Evolutionary conservation across 2,113 vertebrate species (phyloP).

Genomic region (Neolamprologus longior): DNA sequence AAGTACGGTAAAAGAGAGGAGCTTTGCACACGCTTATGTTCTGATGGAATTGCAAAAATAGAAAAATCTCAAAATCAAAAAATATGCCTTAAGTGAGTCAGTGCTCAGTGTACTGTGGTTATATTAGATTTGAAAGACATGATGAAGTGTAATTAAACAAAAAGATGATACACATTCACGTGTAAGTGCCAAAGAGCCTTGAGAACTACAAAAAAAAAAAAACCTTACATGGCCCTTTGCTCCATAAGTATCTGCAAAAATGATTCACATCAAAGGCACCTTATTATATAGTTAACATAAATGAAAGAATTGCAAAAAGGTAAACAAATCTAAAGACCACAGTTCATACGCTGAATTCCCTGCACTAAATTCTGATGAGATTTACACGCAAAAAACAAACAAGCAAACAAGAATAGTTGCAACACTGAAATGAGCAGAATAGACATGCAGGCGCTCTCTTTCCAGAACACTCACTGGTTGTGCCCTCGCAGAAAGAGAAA

Average conservation of each 20-base stretch:
- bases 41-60: neutral
- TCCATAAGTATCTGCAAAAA: neutral
- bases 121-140: neutral
- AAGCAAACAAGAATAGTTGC: neutral
- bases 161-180: neutral
- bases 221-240: neutral
- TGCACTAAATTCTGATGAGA: neutral
- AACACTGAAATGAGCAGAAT: constrained; percentile 2
- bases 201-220: neutral
- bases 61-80: neutral
- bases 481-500: constrained; percentile 26
- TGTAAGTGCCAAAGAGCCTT: neutral
- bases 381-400: neutral
- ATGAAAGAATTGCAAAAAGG: neutral
- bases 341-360: neutral
- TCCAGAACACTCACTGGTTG: neutral
- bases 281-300: neutral
- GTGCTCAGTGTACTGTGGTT: neutral
- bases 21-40: neutral
- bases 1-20: neutral
- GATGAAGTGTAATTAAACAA: neutral
- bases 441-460: neutral
- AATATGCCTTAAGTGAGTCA: neutral
- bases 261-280: neutral
- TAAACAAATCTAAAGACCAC: neutral